A percentile compares a stretch with the other conserved stretches of the same genome.
phyloP scores from a whole-genome alignment of 92 coral and sea anemone species.

The Porites lobata region DNA sequence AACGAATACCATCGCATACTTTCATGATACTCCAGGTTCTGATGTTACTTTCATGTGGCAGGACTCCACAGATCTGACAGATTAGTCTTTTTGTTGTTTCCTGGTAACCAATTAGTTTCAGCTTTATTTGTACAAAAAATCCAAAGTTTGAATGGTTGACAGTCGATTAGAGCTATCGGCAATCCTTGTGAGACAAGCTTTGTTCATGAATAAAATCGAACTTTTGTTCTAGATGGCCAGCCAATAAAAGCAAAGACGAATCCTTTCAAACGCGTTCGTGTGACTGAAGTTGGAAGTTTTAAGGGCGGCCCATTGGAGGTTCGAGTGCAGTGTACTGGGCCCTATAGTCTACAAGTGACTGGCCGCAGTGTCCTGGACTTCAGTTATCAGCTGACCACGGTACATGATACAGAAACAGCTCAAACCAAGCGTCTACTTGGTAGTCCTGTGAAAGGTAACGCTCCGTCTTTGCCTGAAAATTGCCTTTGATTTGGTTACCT shows the following conservation, averaged over 20 bases:
- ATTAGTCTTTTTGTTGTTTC: too few species aligned
- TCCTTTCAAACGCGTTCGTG: slow-evolving; percentile 19
- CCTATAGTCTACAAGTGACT: slow-evolving; percentile 55
- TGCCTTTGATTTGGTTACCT: background rate
- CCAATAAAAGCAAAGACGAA: slow-evolving; percentile 9
- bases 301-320: slow-evolving; percentile 28
- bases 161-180: too few species aligned
- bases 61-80: too few species aligned
- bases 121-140: too few species aligned
- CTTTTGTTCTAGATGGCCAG: slow-evolving; percentile 8
- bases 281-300: slow-evolving; percentile 34
- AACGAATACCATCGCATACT: too few species aligned
- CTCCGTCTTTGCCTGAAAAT: background rate
- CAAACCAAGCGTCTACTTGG: slow-evolving; percentile 54
- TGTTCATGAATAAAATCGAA: background rate
- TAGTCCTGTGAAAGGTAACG: slow-evolving; percentile 69
- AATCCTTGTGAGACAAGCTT: too few species aligned
- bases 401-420: slow-evolving; percentile 23
- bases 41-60: too few species aligned
- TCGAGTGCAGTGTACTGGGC: slow-evolving; percentile 57
- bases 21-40: too few species aligned
- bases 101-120: too few species aligned
- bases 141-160: too few species aligned
- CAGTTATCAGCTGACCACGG: slow-evolving; percentile 35
- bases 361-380: slow-evolving; percentile 61